Conservation (phyloP, 2,888 invertebrate genomes). For the Luperina testacea region DNA sequence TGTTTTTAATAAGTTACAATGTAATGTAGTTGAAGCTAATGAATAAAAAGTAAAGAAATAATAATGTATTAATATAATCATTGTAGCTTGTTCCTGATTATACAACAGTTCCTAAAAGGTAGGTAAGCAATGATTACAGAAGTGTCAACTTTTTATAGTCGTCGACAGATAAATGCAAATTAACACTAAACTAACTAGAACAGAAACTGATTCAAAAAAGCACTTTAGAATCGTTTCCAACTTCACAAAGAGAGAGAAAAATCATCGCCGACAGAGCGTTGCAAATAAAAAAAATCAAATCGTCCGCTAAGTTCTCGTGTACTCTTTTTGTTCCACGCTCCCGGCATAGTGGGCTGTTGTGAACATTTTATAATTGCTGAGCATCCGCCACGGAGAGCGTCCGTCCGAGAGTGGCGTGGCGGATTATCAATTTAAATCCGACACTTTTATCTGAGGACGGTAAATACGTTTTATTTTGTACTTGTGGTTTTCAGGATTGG, state of each 20-base stretch:
- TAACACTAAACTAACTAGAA: slow-evolving; percentile 1
- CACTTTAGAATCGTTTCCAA: slow-evolving; percentile 36
- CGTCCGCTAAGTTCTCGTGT: slow-evolving; percentile 30
- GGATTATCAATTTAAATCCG: slow-evolving; percentile 55
- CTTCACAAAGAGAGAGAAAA: slow-evolving; percentile 7
- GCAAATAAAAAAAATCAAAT: slow-evolving; percentile 27
- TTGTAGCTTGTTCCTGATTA: no score
- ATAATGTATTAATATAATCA: no score
- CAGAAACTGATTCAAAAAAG: slow-evolving; percentile 27
- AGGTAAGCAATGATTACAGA: neutral
- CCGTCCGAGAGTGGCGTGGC: slow-evolving; percentile 12
- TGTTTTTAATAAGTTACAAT: no score
- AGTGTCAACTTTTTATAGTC: neutral
- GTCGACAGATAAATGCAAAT: neutral
- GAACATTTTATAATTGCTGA: slow-evolving; percentile 60
- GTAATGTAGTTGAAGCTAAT: no score
- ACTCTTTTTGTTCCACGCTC: slow-evolving; percentile 47
- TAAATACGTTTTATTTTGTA: slow-evolving; percentile 3
- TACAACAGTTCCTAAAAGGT: neutral
- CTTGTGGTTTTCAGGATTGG: neutral
- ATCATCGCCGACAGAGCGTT: slow-evolving; percentile 1
- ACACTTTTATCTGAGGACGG: slow-evolving; percentile 27
- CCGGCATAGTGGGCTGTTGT: slow-evolving; percentile 34
- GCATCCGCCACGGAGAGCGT: slow-evolving; percentile 27
- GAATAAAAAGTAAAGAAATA: no score